Percentiles rank a stretch among this genome's conserved stretches.
phyloP scores from a whole-genome alignment of 2,888 invertebrate species.

The Anthrax anthrax region DNA sequence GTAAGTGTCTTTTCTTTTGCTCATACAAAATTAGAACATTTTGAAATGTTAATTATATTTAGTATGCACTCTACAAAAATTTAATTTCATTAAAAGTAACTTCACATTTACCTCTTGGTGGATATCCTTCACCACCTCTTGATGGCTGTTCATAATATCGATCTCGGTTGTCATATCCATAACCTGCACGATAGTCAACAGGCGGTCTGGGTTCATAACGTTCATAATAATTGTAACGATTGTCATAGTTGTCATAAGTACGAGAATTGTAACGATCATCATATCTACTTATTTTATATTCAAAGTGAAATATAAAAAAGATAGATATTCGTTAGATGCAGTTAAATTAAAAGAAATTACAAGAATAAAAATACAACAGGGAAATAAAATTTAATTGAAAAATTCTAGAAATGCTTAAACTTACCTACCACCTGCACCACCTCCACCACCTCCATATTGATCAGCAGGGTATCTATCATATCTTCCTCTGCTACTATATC shows the following conservation, averaged over 20 bases:
- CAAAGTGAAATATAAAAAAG: too few relatives aligned
- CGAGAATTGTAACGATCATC: not conserved
- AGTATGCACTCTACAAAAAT: too few relatives aligned
- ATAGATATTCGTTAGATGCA: too few relatives aligned
- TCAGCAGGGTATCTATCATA: conserved; percentile 11
- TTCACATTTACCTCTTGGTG: conserved; percentile 14
- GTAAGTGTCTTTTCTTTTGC: too few relatives aligned
- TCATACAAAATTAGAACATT: too few relatives aligned
- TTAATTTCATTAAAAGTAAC: too few relatives aligned
- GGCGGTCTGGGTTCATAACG: conserved; percentile 10
- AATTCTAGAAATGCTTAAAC: too few relatives aligned
- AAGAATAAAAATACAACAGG: too few relatives aligned
- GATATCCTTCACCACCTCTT: conserved; percentile 19
- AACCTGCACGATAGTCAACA: conserved; percentile 20
- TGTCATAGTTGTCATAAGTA: conserved; percentile 16
- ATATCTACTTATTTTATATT: not conserved
- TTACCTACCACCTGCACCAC: too few relatives aligned
- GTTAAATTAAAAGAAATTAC: too few relatives aligned
- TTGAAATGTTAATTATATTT: too few relatives aligned
- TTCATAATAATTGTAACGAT: conserved; percentile 12
- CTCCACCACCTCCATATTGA: conserved; percentile 9
- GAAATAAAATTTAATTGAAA: too few relatives aligned
- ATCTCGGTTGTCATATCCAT: conserved; percentile 30
- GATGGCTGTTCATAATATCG: conserved; percentile 17
- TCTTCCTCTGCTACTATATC: not conserved